phyloP scores from a whole-genome alignment of 2,113 vertebrate species.

The Okapia johnstoni region DNA sequence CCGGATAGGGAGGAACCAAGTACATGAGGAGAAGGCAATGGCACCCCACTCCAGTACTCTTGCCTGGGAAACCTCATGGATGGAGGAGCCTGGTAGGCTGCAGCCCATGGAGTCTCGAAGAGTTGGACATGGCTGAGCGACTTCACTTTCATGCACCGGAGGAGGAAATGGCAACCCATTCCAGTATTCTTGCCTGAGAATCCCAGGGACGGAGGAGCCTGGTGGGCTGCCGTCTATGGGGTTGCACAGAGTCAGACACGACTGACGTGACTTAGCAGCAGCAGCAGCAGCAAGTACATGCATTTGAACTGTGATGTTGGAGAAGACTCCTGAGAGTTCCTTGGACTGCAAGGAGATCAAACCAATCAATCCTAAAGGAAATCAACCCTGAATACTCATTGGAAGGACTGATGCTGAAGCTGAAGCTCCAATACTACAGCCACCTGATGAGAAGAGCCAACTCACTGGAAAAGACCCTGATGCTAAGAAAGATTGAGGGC shows the following conservation, averaged over 20 bases:
- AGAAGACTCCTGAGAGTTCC: background rate
- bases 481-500: background rate
- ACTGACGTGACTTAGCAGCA: no score
- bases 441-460: background rate
- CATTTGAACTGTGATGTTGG: background rate
- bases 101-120: no score
- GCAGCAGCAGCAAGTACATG: background rate
- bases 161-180: no score
- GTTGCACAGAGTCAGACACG: no score
- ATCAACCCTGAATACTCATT: background rate
- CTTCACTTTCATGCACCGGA: no score
- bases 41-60: no score
- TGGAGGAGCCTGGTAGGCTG: no score
- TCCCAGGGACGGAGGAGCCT: no score
- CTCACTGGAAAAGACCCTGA: background rate
- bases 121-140: no score
- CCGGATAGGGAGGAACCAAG: background rate
- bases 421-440: background rate
- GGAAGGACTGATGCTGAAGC: background rate
- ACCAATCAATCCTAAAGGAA: background rate
- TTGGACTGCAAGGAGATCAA: background rate
- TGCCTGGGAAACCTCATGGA: no score
- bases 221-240: no score
- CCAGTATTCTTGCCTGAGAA: no score
- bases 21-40: background rate